phyloP scores from a whole-genome alignment of 2,113 vertebrate species.

The Hippocampus guttulatus region DNA sequence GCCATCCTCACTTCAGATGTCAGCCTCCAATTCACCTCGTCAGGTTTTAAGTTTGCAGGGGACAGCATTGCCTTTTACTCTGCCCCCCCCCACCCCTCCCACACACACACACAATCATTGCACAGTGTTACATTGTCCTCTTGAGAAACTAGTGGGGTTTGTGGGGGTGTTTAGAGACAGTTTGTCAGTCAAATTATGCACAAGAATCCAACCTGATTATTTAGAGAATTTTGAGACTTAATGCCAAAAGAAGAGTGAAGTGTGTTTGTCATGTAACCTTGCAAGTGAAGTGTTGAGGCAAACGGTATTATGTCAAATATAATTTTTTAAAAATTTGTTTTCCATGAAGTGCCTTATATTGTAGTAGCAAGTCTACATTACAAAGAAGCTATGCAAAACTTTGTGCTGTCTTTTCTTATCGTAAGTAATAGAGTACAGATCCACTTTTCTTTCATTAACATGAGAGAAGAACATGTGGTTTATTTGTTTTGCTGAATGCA shows the following conservation, averaged over 20 bases:
- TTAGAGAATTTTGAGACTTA: conserved; percentile 72
- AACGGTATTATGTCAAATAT: conserved; percentile 55
- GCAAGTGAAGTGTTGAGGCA: conserved; percentile 57
- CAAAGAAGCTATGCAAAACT: conserved; percentile 96
- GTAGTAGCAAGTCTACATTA: conserved; percentile 78
- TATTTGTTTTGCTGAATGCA: conserved; percentile 61
- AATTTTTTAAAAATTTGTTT: conserved; percentile 35
- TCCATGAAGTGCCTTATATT: conserved; percentile 86
- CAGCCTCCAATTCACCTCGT: conserved; percentile 13
- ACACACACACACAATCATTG: conserved; percentile 51
- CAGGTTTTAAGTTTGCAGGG: conserved; percentile 39
- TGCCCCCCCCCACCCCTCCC: conserved; percentile 18
- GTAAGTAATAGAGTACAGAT: conserved; percentile 63
- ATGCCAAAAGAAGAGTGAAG: conserved; percentile 68
- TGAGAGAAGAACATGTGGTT: conserved; percentile 45
- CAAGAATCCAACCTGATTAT: conserved; percentile 63
- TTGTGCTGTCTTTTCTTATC: conserved; percentile 70
- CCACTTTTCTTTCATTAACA: conserved; percentile 60
- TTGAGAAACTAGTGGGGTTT: conserved; percentile 55
- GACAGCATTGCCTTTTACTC: conserved; percentile 70
- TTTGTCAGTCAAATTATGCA: conserved; percentile 70
- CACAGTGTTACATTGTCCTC: conserved; percentile 64
- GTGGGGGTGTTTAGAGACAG: conserved; percentile 47
- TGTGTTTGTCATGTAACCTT: conserved; percentile 50
- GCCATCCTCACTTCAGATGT: neutral